These are phyloP conservation scores for Porites evermanni DNA, from an alignment of 92 coral and sea anemone genomes.

Conservation along the genomic window DNA sequence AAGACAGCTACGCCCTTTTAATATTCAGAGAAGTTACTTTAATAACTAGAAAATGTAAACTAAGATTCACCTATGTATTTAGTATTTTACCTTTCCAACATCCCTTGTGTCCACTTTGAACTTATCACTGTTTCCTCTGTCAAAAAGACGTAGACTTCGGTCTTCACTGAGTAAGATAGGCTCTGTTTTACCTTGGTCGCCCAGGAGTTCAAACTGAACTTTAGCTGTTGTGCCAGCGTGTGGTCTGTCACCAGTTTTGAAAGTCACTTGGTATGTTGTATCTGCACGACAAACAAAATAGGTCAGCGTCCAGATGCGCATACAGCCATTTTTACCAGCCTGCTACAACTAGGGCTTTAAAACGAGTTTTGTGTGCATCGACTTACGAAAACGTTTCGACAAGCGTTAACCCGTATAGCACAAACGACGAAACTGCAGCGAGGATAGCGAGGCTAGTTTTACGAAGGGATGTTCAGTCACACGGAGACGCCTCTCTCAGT, in stretches of 20 bases:
- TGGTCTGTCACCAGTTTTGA: slow-evolving; percentile 81
- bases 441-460: too few relatives aligned
- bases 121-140: slow-evolving; percentile 74
- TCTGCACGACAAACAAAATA: slow-evolving; percentile 21
- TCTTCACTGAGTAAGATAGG: slow-evolving; percentile 71
- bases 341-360: too few relatives aligned
- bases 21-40: too few relatives aligned
- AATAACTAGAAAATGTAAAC: not conserved
- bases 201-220: slow-evolving; percentile 83
- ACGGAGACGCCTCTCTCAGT: too few relatives aligned
- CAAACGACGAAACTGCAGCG: too few relatives aligned
- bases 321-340: too few relatives aligned
- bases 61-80: not conserved
- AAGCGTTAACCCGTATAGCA: too few relatives aligned
- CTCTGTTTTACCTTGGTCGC: slow-evolving; percentile 77
- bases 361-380: too few relatives aligned
- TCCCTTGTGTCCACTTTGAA: slow-evolving; percentile 77
- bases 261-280: slow-evolving; percentile 72
- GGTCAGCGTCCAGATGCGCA: too few relatives aligned
- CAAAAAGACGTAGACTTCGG: slow-evolving; percentile 60
- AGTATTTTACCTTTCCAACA: slow-evolving; percentile 75
- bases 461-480: too few relatives aligned
- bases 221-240: slow-evolving; percentile 80
- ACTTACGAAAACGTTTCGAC: too few relatives aligned
- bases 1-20: too few relatives aligned